Percentiles rank a stretch among this genome's conserved stretches.
These are phyloP conservation scores for Drosophila setosimentum DNA, from an alignment of 2,888 invertebrate genomes.

Conservation along the genomic window DNA sequence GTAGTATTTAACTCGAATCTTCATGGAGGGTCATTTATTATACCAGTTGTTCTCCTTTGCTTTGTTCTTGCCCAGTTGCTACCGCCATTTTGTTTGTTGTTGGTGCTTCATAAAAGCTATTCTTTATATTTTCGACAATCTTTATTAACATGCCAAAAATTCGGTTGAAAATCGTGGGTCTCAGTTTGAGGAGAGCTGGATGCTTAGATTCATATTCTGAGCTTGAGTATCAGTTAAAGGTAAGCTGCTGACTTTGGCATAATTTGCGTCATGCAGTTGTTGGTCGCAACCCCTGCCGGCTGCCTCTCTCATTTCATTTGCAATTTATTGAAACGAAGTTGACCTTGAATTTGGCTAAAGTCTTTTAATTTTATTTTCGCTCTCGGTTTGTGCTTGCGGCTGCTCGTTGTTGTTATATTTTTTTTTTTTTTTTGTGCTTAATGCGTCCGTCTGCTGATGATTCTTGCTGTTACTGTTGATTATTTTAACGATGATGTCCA, in stretches of 20 bases:
- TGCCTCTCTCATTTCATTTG: constrained; percentile 65
- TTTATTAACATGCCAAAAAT: constrained; percentile 62
- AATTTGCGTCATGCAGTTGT: constrained; percentile 71
- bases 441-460: constrained; percentile 60
- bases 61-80: neutral
- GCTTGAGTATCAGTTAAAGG: constrained; percentile 56
- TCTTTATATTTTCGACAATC: constrained; percentile 66
- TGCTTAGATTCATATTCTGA: constrained; percentile 3
- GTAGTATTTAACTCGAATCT: constrained; percentile 28
- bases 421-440: constrained; percentile 21
- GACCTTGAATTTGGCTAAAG: constrained; percentile 81
- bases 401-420: constrained; percentile 30
- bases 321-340: constrained; percentile 80
- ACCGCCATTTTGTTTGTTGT: constrained; percentile 10
- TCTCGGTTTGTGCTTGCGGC: constrained; percentile 51
- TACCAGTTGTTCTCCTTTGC: constrained; percentile 54
- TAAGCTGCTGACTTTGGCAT: constrained; percentile 61
- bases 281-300: constrained; percentile 33
- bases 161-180: constrained; percentile 49
- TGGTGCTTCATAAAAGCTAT: constrained; percentile 52
- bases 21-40: constrained; percentile 50
- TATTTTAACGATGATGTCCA: constrained; percentile 77
- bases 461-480: constrained; percentile 74
- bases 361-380: constrained; percentile 77
- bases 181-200: constrained; percentile 13